Percentiles rank a stretch among this genome's conserved stretches.
phyloP scores from a whole-genome alignment of 2,888 invertebrate species.

The Hypsopygia costalis region DNA sequence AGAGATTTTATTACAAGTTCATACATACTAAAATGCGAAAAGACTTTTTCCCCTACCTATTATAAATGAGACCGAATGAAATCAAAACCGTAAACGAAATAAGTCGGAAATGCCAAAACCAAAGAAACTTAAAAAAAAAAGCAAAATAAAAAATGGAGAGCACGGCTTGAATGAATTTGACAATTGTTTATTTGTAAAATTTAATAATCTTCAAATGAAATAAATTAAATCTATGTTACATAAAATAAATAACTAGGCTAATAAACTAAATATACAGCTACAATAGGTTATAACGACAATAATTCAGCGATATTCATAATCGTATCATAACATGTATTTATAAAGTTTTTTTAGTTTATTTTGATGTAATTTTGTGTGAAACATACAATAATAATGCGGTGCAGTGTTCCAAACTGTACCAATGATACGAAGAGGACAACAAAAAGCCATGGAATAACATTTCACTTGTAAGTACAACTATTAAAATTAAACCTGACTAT shows the following conservation, averaged over 20 bases:
- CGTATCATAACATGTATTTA: neutral
- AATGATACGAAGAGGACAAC: slow-evolving; percentile 48
- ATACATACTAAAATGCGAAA: too few species aligned
- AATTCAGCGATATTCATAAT: neutral
- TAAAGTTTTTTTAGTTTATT: slow-evolving; percentile 5
- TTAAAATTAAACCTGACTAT: too few species aligned
- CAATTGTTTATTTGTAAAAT: slow-evolving; percentile 10
- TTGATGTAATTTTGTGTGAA: slow-evolving; percentile 18
- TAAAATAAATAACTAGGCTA: neutral
- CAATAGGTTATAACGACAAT: neutral
- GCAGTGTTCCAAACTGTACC: slow-evolving; percentile 50
- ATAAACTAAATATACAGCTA: neutral
- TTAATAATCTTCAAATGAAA: neutral
- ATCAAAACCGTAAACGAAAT: too few species aligned
- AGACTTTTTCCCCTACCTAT: too few species aligned
- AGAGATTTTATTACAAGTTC: too few species aligned
- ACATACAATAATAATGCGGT: slow-evolving; percentile 40
- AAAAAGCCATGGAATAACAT: slow-evolving; percentile 56
- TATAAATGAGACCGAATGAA: too few species aligned
- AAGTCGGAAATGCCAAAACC: too few species aligned
- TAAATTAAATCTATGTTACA: neutral
- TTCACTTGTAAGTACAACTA: slow-evolving; percentile 52
- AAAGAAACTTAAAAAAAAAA: too few species aligned
- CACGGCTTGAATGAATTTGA: neutral
- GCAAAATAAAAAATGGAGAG: slow-evolving; percentile 8